phyloP scores from a whole-genome alignment of 1,140 invertebrate species.

The Drosophila hydei region DNA sequence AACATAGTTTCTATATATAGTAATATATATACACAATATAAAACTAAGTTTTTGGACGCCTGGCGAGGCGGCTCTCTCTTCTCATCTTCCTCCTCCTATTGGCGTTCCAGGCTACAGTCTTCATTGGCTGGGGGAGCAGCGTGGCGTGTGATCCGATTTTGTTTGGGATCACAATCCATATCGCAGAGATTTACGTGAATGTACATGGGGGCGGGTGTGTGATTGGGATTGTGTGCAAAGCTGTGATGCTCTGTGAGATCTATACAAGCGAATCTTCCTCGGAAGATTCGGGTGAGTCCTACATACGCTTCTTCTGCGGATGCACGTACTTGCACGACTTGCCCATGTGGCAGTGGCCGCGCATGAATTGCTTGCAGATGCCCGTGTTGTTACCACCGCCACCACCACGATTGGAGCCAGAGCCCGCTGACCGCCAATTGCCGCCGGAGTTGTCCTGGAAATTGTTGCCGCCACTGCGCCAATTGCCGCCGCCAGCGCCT shows the following conservation, averaged over 20 bases:
- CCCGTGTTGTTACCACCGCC: constrained; percentile 83
- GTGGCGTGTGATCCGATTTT: neutral
- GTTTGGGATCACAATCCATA: constrained; percentile 14
- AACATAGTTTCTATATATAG: constrained; percentile 20
- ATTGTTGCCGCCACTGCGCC: constrained; percentile 73
- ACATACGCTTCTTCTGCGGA: constrained; percentile 87
- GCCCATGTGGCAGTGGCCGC: constrained; percentile 90
- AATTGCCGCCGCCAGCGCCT: constrained; percentile 59
- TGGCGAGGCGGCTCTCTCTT: constrained; percentile 2
- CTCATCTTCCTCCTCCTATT: neutral
- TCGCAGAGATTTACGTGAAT: constrained; percentile 34
- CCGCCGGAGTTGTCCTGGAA: constrained; percentile 73
- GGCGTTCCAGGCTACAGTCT: constrained; percentile 46
- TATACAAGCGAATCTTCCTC: constrained; percentile 71
- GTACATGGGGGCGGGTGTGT: constrained; percentile 2
- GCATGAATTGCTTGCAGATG: constrained; percentile 90
- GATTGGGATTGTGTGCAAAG: neutral
- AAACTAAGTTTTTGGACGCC: constrained; percentile 31
- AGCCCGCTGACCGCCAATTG: constrained; percentile 76
- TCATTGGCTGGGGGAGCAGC: constrained; percentile 28
- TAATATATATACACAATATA: constrained; percentile 15
- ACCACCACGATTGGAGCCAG: constrained; percentile 66
- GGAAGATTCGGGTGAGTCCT: constrained; percentile 75
- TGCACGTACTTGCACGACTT: constrained; percentile 92
- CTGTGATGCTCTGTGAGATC: constrained; percentile 53